Evolutionary conservation across 2,888 invertebrate species (phyloP), one percentile per base, ranked within the genome.

Genomic region (Drosophila silvestris): DNA sequence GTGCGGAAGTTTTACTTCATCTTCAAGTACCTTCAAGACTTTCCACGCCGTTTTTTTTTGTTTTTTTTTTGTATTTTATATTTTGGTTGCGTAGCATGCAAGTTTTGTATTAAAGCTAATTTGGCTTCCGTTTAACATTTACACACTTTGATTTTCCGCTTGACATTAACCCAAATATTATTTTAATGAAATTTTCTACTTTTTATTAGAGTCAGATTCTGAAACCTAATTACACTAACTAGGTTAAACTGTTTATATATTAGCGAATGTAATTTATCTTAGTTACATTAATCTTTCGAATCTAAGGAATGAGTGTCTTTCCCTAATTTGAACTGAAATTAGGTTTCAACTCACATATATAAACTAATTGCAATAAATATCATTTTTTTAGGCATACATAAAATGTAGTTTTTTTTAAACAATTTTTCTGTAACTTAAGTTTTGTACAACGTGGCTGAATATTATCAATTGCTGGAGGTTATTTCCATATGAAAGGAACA

Each of bases 1-100:
- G 87, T 89, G 87, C 87, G 88, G 90, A 87, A 84, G 85, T 66
- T 87, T 87, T 83, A 53, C 68, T 81, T 74, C 58, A 62, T 70
- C 71, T 79, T 74, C 58, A 39, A 67, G 67, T 79, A 60, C 68
- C 76, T 64, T 65, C 61, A 63, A 58, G 44, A 79, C 74, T 73
- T 74, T 81, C 67, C 50, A 59, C 47, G 67, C 26, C 69, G 14
- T 35, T 60, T 62, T 60, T 19, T 51, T 28, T 6, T 64, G n/a
- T n/a, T 53, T 14, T 19, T 51, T 59, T 41, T 50, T 33, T 30
- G 12, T 12, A 26, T 16, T 16, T 16, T 16, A 47, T 47, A 30
- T 41, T 41, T 52, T 39, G 41, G 4, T 37, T 41, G 26, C 53
- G 3, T 56, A 59, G 61, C 89, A 89, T 89, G 88, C 89, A 67